Percentiles rank a stretch among this genome's conserved stretches.
Evolutionary conservation across 2,888 invertebrate genomes (phyloP).

Genomic region (Rotaria socialis): DNA sequence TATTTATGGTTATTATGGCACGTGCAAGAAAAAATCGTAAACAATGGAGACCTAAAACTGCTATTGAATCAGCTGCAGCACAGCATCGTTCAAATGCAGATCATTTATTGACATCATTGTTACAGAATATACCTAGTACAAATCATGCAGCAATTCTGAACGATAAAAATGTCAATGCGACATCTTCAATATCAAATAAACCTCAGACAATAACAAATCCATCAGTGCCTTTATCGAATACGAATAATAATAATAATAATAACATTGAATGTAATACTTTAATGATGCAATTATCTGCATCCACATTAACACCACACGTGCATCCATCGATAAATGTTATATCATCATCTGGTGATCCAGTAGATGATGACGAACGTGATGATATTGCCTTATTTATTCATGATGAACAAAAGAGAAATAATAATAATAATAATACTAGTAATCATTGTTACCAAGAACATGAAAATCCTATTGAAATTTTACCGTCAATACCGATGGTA

Average conservation of each 20-base stretch:
- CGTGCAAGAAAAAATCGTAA: constrained; percentile 50
- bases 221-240: neutral
- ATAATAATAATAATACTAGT: neutral
- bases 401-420: neutral
- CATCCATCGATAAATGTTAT: neutral
- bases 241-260: no score
- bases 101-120: neutral
- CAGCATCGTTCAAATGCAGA: neutral
- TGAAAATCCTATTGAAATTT: neutral
- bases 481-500: neutral
- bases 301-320: neutral
- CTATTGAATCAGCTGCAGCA: constrained; percentile 15
- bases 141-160: neutral
- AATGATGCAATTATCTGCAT: neutral
- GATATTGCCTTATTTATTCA: constrained; percentile 10
- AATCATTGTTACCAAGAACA: neutral
- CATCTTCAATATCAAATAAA: neutral
- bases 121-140: neutral
- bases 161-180: neutral
- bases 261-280: neutral
- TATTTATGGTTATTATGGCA: constrained; percentile 76
- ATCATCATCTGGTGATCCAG: neutral
- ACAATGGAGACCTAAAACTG: constrained; percentile 20
- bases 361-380: constrained; percentile 23
- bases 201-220: neutral